A percentile compares a stretch with the other conserved stretches of the same genome.
These are phyloP conservation scores for Stenotaenia linearis DNA, from an alignment of 2,888 invertebrate species.

Conservation along the genomic window DNA sequence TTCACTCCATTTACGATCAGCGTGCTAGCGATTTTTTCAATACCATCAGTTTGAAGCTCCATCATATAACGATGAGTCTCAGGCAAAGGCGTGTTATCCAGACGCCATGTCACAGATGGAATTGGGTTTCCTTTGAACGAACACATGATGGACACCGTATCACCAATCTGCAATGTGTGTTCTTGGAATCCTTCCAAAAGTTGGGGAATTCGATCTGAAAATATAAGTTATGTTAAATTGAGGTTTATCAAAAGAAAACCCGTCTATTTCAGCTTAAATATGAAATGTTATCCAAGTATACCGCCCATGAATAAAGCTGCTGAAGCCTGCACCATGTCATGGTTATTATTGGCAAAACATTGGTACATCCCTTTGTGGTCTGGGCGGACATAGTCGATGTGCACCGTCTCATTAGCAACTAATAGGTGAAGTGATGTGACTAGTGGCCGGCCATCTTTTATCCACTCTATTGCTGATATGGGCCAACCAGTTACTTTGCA, in stretches of 20 bases:
- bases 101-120: neutral
- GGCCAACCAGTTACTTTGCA: neutral
- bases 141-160: neutral
- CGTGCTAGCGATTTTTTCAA: neutral
- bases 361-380: conserved; percentile 29
- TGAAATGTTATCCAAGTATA: neutral
- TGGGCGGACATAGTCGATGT: conserved; percentile 6
- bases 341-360: conserved; percentile 12
- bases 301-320: conserved; percentile 11
- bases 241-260: neutral
- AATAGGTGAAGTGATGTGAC: neutral
- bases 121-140: neutral
- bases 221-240: neutral
- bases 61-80: conserved; percentile 1
- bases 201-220: neutral
- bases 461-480: neutral
- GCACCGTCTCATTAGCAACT: conserved; percentile 6
- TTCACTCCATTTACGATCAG: conserved; percentile 5
- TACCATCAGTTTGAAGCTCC: conserved; percentile 3
- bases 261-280: neutral
- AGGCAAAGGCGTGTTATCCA: conserved; percentile 8
- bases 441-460: neutral
- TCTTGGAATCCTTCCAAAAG: neutral
- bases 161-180: neutral
- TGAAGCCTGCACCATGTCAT: conserved; percentile 3